These are phyloP conservation scores for Sebastes fasciatus DNA, from an alignment of 2,113 vertebrate species.

Conservation along the genomic window DNA sequence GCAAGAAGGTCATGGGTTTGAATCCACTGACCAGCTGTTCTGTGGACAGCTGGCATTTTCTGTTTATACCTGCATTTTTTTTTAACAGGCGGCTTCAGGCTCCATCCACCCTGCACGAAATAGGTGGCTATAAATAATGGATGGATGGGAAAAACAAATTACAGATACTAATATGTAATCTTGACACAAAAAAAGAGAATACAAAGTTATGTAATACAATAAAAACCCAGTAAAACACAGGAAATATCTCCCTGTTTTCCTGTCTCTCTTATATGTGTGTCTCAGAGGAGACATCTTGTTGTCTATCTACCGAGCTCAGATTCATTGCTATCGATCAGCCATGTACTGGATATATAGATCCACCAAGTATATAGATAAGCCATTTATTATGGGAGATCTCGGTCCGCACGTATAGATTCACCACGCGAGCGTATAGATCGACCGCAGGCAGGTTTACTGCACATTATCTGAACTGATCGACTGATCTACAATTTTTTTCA, in stretches of 20 bases:
- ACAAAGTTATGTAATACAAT: background rate
- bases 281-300: conserved; percentile 70
- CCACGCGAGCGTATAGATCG: conserved; percentile 55
- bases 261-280: conserved; percentile 12
- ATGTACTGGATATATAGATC: conserved; percentile 83
- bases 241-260: background rate
- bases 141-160: background rate
- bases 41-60: background rate
- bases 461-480: conserved; percentile 43
- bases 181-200: too few species aligned
- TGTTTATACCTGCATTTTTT: background rate
- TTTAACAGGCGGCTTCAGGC: too few species aligned
- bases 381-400: conserved; percentile 73
- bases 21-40: background rate
- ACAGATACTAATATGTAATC: background rate
- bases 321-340: conserved; percentile 78
- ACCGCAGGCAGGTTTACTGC: conserved; percentile 58
- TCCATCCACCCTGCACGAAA: background rate
- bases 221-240: background rate
- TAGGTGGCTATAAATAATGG: background rate
- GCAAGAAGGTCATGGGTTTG: conserved; percentile 2
- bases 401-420: conserved; percentile 64
- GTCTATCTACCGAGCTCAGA: conserved; percentile 68
- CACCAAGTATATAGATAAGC: conserved; percentile 80
- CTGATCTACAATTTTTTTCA: background rate